These are phyloP conservation scores for Azorinus chamasolen DNA, from an alignment of 2,888 invertebrate species.

Conservation along the genomic window DNA sequence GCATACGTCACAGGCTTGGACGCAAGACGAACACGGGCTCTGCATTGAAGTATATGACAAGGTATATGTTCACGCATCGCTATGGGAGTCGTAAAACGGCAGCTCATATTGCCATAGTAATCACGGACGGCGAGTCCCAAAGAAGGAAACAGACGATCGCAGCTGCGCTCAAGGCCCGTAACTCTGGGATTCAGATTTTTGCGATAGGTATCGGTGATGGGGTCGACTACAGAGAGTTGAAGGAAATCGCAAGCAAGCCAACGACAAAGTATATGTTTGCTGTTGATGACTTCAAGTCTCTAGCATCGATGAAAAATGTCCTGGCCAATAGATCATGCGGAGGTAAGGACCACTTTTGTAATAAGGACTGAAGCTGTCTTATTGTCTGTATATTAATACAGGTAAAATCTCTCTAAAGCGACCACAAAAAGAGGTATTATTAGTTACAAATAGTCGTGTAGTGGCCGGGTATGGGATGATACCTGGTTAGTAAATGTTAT, in stretches of 20 bases:
- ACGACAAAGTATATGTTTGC: conserved; percentile 47
- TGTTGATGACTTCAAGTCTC: conserved; percentile 46
- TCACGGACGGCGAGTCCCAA: conserved; percentile 70
- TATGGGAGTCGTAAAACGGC: conserved; percentile 60
- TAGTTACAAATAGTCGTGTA: too few species aligned
- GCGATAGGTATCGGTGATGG: conserved; percentile 68
- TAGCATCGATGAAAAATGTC: conserved; percentile 49
- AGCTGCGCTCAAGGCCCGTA: conserved; percentile 50
- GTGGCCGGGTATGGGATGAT: too few species aligned
- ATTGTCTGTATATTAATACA: too few species aligned
- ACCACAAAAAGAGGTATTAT: too few species aligned
- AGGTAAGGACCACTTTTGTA: conserved; percentile 26
- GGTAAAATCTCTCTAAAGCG: too few species aligned
- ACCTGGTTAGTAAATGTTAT: too few species aligned
- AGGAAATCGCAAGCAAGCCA: conserved; percentile 49
- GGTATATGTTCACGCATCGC: conserved; percentile 64
- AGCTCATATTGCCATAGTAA: conserved; percentile 65
- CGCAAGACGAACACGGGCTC: conserved; percentile 61
- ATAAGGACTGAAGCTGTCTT: too few species aligned
- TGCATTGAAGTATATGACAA: conserved; percentile 54
- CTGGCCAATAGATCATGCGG: conserved; percentile 53
- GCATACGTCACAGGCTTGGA: conserved; percentile 59
- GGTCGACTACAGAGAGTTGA: conserved; percentile 55
- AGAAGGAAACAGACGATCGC: conserved; percentile 46
- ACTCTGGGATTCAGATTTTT: conserved; percentile 65